These are phyloP conservation scores for Micrasema longulum DNA, from an alignment of 1,140 invertebrate species.

Conservation along the genomic window DNA sequence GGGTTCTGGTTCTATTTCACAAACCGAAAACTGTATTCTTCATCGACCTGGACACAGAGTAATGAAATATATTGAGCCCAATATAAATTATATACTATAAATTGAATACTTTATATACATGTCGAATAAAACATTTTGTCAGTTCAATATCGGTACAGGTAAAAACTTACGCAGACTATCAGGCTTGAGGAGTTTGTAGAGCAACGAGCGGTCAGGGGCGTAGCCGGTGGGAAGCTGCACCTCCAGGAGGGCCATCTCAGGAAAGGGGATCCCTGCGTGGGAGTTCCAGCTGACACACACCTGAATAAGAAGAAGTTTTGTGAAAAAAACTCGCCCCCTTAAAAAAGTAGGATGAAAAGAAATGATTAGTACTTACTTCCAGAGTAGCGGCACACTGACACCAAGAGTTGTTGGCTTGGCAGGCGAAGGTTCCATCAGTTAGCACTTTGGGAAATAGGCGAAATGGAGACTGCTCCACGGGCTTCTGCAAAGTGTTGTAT, in stretches of 20 bases:
- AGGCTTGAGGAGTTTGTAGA: slow-evolving; percentile 65
- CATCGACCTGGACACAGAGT: no score
- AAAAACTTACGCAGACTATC: slow-evolving; percentile 60
- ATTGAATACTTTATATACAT: no score
- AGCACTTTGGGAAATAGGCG: slow-evolving; percentile 56
- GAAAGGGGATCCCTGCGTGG: slow-evolving; percentile 52
- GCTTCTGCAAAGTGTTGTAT: slow-evolving; percentile 64
- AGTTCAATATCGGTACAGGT: no score
- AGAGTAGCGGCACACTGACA: slow-evolving; percentile 63
- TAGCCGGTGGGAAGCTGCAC: slow-evolving; percentile 76
- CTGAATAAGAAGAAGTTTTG: slow-evolving; percentile 52
- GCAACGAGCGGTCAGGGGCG: slow-evolving; percentile 66
- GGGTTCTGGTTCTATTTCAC: no score
- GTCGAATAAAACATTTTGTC: no score
- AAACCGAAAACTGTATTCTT: no score
- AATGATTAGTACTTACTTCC: slow-evolving; percentile 55
- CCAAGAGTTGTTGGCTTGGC: slow-evolving; percentile 54
- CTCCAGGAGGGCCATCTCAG: slow-evolving; percentile 76
- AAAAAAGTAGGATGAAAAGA: no score
- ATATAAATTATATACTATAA: no score
- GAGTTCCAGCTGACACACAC: slow-evolving; percentile 60
- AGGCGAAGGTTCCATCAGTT: slow-evolving; percentile 61
- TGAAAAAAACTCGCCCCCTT: no score
- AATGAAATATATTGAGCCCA: no score
- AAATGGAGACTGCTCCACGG: slow-evolving; percentile 48